Conservation (phyloP, 2,113 vertebrate genomes). For the Chamaetylas fuelleborni region DNA sequence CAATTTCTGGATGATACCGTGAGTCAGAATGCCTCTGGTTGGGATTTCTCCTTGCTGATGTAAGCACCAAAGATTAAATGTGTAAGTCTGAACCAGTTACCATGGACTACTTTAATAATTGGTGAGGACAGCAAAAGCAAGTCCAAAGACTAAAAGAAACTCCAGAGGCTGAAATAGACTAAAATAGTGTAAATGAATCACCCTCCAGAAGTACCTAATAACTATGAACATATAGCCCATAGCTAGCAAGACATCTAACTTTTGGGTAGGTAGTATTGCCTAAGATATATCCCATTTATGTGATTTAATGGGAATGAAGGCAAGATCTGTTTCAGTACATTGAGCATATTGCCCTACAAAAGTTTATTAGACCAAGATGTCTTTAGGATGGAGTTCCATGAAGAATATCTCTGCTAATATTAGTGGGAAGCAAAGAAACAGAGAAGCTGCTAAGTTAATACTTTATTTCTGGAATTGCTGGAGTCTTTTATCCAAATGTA, state of each 20-base stretch:
- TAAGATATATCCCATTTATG: neutral
- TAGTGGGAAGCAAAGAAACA: neutral
- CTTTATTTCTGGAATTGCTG: neutral
- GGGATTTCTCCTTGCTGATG: neutral
- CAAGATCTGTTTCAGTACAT: neutral
- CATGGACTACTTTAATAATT: neutral
- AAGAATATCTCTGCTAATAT: neutral
- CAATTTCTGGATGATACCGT: neutral
- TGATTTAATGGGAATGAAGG: neutral
- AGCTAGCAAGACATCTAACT: neutral
- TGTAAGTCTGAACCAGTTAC: neutral
- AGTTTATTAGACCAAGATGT: neutral
- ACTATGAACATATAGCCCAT: neutral
- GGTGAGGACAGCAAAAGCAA: neutral
- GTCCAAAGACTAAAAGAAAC: neutral
- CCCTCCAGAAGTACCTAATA: neutral
- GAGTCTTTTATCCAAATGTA: neutral
- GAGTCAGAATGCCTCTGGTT: neutral
- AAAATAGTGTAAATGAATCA: neutral
- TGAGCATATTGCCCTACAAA: neutral
- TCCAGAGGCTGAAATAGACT: neutral
- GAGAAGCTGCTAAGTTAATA: neutral
- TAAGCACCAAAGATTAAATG: neutral
- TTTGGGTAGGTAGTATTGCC: neutral
- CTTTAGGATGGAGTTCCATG: neutral